These are phyloP conservation scores for Myripristis murdjan DNA, from an alignment of 2,797 vertebrate species.

Conservation along the genomic window DNA sequence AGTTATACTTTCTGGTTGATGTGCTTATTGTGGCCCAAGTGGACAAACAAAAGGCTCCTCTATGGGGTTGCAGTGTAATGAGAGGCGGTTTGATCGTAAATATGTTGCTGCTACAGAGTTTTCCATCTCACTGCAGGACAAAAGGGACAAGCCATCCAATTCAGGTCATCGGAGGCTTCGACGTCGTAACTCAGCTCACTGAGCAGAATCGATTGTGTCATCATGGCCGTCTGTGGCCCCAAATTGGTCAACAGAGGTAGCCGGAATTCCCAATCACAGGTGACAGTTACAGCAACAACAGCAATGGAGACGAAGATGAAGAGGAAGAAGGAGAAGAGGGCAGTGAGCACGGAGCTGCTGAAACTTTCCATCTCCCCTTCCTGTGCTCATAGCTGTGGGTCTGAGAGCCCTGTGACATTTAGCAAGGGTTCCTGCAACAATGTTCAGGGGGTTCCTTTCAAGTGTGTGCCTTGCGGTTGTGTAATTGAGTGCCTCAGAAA, in stretches of 20 bases:
- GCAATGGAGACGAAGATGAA: slow-evolving; percentile 53
- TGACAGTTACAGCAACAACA: slow-evolving; percentile 13
- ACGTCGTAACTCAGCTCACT: slow-evolving; percentile 78
- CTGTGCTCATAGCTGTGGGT: slow-evolving; percentile 5
- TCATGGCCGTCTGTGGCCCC: slow-evolving; percentile 56
- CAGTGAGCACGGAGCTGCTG: not conserved
- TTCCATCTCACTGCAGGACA: slow-evolving; percentile 87
- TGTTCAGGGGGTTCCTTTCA: slow-evolving; percentile 41
- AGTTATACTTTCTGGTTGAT: slow-evolving; percentile 80
- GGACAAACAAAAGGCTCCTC: slow-evolving; percentile 88
- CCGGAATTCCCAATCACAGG: slow-evolving; percentile 44
- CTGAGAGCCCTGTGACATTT: slow-evolving; percentile 22
- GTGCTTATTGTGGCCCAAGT: slow-evolving; percentile 76
- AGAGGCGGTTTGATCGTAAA: slow-evolving; percentile 86
- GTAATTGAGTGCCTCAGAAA: slow-evolving; percentile 52
- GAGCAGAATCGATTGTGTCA: slow-evolving; percentile 82
- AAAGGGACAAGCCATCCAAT: slow-evolving; percentile 82
- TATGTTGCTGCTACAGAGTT: slow-evolving; percentile 82
- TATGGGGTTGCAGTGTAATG: slow-evolving; percentile 85
- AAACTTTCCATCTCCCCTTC: not conserved
- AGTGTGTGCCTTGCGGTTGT: slow-evolving; percentile 54
- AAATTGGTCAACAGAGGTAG: slow-evolving; percentile 59
- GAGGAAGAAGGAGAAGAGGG: slow-evolving; percentile 41
- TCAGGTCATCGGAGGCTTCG: slow-evolving; percentile 85
- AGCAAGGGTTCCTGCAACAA: slow-evolving; percentile 38